phyloP scores from a whole-genome alignment of 1,140 invertebrate species.

The Lucilia sericata region DNA sequence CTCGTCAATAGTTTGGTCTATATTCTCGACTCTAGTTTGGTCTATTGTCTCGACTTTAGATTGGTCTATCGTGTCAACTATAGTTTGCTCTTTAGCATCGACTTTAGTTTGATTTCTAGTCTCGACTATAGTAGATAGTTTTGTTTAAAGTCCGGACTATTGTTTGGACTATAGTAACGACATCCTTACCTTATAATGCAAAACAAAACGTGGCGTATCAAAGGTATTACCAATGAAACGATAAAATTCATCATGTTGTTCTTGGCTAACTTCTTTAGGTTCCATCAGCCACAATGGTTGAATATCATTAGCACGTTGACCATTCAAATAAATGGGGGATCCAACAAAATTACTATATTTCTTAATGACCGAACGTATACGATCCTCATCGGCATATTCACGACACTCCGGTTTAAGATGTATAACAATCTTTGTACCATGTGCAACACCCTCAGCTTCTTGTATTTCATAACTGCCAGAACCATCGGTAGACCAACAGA shows the following conservation, averaged over 20 bases:
- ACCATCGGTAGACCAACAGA: conserved; percentile 92
- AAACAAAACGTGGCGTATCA: conserved; percentile 84
- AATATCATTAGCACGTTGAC: conserved; percentile 85
- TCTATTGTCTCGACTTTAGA: too few relatives aligned
- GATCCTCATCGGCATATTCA: conserved; percentile 90
- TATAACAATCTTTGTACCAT: conserved; percentile 94
- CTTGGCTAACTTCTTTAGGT: conserved; percentile 84
- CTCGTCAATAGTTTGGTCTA: too few relatives aligned
- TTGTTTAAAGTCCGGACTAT: too few relatives aligned
- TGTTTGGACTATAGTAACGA: too few relatives aligned
- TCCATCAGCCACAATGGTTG: conserved; percentile 95
- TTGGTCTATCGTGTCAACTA: too few relatives aligned
- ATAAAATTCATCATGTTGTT: conserved; percentile 93
- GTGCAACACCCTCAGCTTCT: conserved; percentile 83
- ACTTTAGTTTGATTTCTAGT: too few relatives aligned
- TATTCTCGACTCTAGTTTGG: too few relatives aligned
- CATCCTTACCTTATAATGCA: conserved; percentile 78
- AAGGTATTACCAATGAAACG: conserved; percentile 87
- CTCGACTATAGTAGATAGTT: too few relatives aligned
- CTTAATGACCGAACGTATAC: conserved; percentile 87
- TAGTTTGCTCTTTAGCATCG: too few relatives aligned
- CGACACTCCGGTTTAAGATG: conserved; percentile 88
- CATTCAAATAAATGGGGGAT: conserved; percentile 92
- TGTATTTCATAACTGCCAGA: conserved; percentile 90
- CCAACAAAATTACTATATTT: conserved; percentile 98